Conservation (phyloP, 2,888 invertebrate genomes). For the Stenichneumon culpator region DNA sequence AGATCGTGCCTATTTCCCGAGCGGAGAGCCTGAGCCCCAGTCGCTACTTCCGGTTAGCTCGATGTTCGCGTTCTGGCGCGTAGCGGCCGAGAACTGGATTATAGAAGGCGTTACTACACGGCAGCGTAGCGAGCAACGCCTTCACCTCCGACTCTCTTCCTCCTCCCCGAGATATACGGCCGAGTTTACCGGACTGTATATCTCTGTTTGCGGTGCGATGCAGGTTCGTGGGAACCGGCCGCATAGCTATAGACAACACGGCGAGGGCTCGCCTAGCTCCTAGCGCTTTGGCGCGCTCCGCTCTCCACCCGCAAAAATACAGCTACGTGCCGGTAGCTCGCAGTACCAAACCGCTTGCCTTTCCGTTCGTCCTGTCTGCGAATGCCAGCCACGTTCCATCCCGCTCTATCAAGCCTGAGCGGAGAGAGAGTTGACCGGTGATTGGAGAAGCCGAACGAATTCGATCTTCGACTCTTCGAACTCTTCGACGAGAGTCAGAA, state of each 20-base stretch:
- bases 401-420: neutral
- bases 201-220: constrained; percentile 1
- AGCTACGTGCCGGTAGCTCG: constrained; percentile 11
- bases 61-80: neutral
- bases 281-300: neutral
- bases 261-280: neutral
- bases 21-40: too few relatives aligned
- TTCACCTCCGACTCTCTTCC: constrained; percentile 9
- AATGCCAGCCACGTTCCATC: constrained; percentile 18
- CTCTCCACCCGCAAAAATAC: constrained; percentile 24
- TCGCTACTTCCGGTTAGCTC: constrained; percentile 8
- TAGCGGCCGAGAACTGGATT: constrained; percentile 1
- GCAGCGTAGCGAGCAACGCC: constrained; percentile 10
- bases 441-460: constrained; percentile 63
- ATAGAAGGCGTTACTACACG: neutral
- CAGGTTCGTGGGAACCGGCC: neutral
- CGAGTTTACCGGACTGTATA: neutral
- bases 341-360: neutral
- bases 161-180: neutral
- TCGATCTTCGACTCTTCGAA: constrained; percentile 48
- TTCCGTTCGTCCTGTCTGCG: neutral
- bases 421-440: constrained; percentile 34
- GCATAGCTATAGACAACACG: neutral
- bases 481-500: constrained; percentile 31
- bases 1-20: neutral